Evolutionary conservation across 1,140 invertebrate species (phyloP).

Genomic region (Drosophila ironensis): DNA sequence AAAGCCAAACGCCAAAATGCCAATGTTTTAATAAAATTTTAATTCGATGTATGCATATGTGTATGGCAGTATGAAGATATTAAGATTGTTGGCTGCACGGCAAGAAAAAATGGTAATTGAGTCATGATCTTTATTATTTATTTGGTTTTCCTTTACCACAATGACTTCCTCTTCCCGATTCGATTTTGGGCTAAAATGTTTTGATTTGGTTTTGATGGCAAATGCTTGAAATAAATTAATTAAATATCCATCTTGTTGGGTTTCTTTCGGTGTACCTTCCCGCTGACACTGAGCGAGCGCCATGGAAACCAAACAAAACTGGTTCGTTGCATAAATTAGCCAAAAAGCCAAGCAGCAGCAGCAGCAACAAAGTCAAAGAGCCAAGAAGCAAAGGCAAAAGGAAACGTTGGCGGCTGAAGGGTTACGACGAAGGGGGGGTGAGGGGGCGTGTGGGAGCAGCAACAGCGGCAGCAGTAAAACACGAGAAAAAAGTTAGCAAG

Average conservation of each 20-base stretch:
- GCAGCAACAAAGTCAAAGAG: conserved; percentile 54
- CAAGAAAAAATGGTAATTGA: neutral
- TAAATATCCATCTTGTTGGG: no score
- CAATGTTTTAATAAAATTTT: conserved; percentile 58
- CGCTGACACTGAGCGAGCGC: conserved; percentile 34
- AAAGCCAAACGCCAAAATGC: conserved; percentile 38
- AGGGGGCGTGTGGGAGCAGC: conserved; percentile 42
- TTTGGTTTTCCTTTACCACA: neutral
- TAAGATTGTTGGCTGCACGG: neutral
- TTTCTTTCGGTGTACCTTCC: conserved; percentile 14
- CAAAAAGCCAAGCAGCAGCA: conserved; percentile 34
- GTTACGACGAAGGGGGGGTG: conserved; percentile 20
- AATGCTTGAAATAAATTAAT: no score
- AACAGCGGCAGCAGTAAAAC: conserved; percentile 7
- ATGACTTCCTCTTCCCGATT: no score
- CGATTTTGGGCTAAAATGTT: no score
- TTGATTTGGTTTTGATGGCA: neutral
- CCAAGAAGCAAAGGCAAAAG: conserved; percentile 13
- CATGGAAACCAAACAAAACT: conserved; percentile 66
- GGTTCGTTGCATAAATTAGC: conserved; percentile 76
- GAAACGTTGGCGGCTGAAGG: no score
- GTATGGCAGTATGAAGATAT: neutral
- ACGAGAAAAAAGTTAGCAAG: conserved; percentile 60
- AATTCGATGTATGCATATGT: conserved; percentile 38
- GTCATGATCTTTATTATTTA: neutral